These are phyloP conservation scores for Lethrus apterus DNA, from an alignment of 1,140 invertebrate genomes.

Conservation along the genomic window DNA sequence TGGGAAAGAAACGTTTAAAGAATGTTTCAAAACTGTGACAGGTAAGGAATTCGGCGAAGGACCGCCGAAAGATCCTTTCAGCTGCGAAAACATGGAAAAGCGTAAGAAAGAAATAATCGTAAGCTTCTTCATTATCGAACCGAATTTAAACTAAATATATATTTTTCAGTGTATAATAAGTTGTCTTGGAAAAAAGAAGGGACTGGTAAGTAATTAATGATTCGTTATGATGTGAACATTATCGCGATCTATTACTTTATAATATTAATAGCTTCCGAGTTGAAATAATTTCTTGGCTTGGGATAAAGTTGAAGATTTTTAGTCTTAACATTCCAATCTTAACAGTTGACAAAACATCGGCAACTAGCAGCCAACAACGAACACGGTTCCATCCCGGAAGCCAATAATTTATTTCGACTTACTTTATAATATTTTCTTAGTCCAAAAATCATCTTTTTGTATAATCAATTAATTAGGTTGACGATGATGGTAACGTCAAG, in stretches of 20 bases:
- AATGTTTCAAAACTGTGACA: conserved; percentile 10
- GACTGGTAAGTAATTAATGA: conserved; percentile 9
- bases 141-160: no score
- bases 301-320: background rate
- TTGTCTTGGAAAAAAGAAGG: conserved; percentile 6
- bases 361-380: background rate
- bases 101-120: conserved; percentile 12
- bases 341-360: background rate
- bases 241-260: no score
- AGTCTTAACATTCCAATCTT: background rate
- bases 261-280: no score
- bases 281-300: no score
- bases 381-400: background rate
- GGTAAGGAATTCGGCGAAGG: conserved; percentile 7
- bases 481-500: conserved; percentile 31
- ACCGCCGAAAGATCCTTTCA: background rate
- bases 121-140: no score
- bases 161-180: conserved; percentile 5
- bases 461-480: conserved; percentile 20
- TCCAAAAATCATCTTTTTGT: background rate
- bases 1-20: background rate
- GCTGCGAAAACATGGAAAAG: conserved; percentile 6
- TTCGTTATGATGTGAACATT: no score
- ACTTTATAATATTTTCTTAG: no score
- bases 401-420: background rate